phyloP scores from a whole-genome alignment of 1,140 invertebrate genomes.

The Bombyx mandarina region DNA sequence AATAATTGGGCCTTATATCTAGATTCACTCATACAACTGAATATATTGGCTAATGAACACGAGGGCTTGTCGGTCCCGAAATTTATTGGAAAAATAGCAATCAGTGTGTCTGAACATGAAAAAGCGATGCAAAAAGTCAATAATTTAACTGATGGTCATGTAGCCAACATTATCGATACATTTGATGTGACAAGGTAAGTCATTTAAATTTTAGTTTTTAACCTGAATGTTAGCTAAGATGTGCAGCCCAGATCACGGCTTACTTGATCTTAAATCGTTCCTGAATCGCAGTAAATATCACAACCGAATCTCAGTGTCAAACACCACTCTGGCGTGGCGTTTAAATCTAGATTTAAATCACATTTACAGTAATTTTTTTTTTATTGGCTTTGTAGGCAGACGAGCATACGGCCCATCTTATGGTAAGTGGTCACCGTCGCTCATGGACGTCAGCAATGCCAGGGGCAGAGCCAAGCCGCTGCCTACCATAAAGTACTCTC shows the following conservation, averaged over 20 bases:
- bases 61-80: conserved; percentile 5
- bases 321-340: too few species aligned
- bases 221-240: neutral
- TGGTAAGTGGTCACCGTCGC: too few species aligned
- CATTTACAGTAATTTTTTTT: too few species aligned
- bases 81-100: conserved; percentile 1
- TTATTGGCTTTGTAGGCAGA: too few species aligned
- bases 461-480: too few species aligned
- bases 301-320: too few species aligned
- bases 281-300: too few species aligned
- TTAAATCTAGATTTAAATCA: too few species aligned
- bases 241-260: neutral
- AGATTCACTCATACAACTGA: conserved; percentile 7
- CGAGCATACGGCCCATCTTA: too few species aligned
- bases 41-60: neutral
- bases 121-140: neutral
- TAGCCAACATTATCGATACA: conserved; percentile 1
- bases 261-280: neutral
- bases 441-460: too few species aligned
- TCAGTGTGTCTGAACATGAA: conserved; percentile 8
- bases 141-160: conserved; percentile 6
- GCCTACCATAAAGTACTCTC: too few species aligned
- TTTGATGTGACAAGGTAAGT: conserved; percentile 8
- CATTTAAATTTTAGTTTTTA: neutral
- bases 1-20: conserved; percentile 3